phyloP scores from a whole-genome alignment of 2,113 vertebrate species.

The Brienomyrus brachyistius region DNA sequence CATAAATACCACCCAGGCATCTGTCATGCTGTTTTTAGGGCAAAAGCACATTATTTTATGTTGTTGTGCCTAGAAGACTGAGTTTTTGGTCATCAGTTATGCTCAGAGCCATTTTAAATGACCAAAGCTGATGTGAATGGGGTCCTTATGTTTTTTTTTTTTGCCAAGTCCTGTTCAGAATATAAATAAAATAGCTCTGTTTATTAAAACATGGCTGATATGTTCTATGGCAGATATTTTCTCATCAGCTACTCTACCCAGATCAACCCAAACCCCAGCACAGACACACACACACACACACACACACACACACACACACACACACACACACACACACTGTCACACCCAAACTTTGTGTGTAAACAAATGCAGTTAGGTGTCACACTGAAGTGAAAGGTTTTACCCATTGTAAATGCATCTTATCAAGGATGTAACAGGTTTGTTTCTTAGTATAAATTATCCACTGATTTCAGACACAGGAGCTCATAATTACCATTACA shows the following conservation, averaged over 20 bases:
- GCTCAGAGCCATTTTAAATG: neutral
- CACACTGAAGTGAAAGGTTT: neutral
- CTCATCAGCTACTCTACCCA: neutral
- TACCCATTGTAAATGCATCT: constrained; percentile 3
- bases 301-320: neutral
- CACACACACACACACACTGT: neutral
- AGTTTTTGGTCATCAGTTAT: neutral
- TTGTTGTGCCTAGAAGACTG: neutral
- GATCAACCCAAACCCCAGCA: neutral
- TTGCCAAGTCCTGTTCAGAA: neutral
- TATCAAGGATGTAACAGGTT: constrained; percentile 11
- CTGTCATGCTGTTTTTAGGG: neutral
- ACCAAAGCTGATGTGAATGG: neutral
- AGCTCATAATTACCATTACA: neutral
- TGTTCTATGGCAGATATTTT: neutral
- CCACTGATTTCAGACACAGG: no score
- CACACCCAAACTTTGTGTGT: neutral
- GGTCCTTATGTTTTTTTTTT: neutral
- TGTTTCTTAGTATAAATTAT: no score
- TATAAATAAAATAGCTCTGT: neutral
- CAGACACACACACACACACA: neutral
- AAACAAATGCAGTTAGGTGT: neutral
- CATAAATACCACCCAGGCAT: neutral
- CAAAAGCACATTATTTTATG: neutral
- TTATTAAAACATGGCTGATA: constrained; percentile 2